Evolutionary conservation across 2,113 vertebrate genomes (phyloP).

Genomic region (Puma concolor): DNA sequence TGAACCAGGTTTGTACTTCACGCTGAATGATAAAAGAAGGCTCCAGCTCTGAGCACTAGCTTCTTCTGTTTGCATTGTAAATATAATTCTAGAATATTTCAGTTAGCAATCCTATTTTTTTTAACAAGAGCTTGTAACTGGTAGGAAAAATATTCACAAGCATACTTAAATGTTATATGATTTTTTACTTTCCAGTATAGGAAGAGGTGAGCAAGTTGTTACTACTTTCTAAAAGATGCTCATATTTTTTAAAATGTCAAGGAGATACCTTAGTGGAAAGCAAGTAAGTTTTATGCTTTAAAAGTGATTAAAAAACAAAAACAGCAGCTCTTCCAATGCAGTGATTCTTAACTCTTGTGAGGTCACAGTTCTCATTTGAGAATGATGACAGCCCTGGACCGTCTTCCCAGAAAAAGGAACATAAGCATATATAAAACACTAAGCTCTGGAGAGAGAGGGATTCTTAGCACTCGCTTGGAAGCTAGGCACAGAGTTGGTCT

Average conservation of each 20-base stretch:
- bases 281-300: conserved; percentile 21
- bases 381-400: not conserved
- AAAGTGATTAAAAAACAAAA: not conserved
- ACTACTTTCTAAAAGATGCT: not conserved
- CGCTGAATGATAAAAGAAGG: not conserved
- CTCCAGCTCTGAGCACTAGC: not conserved
- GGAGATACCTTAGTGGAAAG: not conserved
- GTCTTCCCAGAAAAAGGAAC: not conserved
- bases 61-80: not conserved
- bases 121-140: conserved; percentile 4
- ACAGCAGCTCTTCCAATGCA: not conserved
- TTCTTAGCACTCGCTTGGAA: not conserved
- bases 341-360: not conserved
- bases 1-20: not conserved
- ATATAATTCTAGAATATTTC: conserved; percentile 27
- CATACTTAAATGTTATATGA: not conserved
- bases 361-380: not conserved
- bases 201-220: not conserved
- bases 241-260: not conserved
- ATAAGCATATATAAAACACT: accelerated
- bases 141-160: not conserved
- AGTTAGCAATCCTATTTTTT: not conserved
- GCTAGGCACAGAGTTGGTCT: not conserved
- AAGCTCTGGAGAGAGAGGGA: not conserved
- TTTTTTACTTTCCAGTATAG: not conserved